Conservation (phyloP, 2,113 vertebrate genomes). For the Lutjanus erythropterus region DNA sequence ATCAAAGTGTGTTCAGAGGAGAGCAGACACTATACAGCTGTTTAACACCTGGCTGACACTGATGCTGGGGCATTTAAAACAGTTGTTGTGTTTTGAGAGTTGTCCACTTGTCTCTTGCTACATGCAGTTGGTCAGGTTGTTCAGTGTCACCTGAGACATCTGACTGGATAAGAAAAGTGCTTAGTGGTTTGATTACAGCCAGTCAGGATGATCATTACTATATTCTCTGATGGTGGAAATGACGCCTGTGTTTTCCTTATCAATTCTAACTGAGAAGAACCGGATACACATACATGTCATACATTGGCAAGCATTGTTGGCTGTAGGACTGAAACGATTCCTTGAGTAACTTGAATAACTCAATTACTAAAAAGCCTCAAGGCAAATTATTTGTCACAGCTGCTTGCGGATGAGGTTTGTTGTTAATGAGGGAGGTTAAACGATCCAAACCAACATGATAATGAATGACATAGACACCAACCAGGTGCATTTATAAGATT, state of each 20-base stretch:
- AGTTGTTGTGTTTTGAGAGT: conserved; percentile 1
- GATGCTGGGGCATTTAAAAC: background rate
- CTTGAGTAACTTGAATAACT: too few species aligned
- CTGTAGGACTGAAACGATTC: too few species aligned
- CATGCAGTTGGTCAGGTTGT: background rate
- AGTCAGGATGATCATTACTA: background rate
- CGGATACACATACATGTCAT: background rate
- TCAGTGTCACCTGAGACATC: conserved; percentile 10
- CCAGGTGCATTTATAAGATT: too few species aligned
- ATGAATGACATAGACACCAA: too few species aligned
- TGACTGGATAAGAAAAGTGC: background rate
- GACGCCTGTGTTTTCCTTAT: background rate
- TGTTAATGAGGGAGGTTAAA: too few species aligned
- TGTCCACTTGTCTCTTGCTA: background rate
- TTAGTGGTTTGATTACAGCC: background rate
- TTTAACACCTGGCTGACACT: conserved; percentile 33
- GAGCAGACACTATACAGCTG: conserved; percentile 29
- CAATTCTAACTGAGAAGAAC: background rate
- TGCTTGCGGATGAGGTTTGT: too few species aligned
- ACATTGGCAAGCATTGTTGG: background rate
- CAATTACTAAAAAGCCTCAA: too few species aligned
- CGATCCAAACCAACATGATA: too few species aligned
- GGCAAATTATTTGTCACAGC: too few species aligned
- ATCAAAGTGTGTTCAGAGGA: background rate
- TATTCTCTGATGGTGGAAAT: background rate